These are phyloP conservation scores for Ibidorhyncha struthersii DNA, from an alignment of 2,113 vertebrate species.

Conservation along the genomic window DNA sequence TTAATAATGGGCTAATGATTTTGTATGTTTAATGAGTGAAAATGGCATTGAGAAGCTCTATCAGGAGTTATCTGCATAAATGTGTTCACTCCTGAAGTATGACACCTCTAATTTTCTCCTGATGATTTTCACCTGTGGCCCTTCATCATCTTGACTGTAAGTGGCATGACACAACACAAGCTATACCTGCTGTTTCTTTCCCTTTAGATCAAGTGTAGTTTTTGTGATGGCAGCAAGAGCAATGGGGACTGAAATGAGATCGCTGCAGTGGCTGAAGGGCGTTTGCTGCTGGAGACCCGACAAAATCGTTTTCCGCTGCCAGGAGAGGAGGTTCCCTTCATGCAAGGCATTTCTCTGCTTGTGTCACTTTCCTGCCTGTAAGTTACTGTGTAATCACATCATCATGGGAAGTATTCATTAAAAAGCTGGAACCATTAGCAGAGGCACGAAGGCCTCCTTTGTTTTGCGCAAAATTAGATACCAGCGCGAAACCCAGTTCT, in stretches of 20 bases:
- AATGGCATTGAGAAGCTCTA: neutral
- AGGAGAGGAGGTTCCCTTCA: slow-evolving; percentile 6
- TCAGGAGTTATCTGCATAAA: neutral
- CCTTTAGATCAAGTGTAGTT: neutral
- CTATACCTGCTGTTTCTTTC: neutral
- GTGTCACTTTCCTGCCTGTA: neutral
- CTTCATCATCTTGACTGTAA: neutral
- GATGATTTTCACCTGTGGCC: slow-evolving; percentile 1
- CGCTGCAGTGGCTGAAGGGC: neutral
- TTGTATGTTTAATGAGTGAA: neutral
- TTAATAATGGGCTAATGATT: neutral
- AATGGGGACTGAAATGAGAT: neutral
- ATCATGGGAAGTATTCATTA: slow-evolving; percentile 30
- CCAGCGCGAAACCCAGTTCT: neutral
- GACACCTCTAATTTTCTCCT: neutral
- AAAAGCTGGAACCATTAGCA: slow-evolving; percentile 37
- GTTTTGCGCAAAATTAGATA: slow-evolving; percentile 40
- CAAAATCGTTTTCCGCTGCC: neutral
- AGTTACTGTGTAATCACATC: slow-evolving; percentile 41
- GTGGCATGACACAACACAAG: neutral
- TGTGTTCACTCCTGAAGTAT: neutral
- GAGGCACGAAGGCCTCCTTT: slow-evolving; percentile 22
- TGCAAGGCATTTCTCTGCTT: neutral
- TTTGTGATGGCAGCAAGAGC: neutral
- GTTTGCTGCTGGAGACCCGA: neutral